Base-by-base conservation (phyloP, 2,797 vertebrate genomes). In the Naso thynnoides region DNA sequence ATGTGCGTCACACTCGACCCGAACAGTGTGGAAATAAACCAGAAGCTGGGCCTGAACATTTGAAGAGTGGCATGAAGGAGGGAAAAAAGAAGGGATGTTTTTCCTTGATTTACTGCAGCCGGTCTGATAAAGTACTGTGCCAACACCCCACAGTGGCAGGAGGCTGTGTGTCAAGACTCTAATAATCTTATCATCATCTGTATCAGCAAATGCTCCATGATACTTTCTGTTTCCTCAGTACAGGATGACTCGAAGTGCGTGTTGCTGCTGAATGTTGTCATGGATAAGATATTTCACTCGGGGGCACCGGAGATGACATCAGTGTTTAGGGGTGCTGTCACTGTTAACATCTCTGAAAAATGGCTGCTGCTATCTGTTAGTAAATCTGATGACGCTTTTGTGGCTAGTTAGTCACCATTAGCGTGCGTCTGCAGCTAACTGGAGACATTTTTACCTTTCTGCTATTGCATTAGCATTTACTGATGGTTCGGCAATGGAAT, bases 1-100 rank as follows among this genome's bases (percentile, higher is more conserved):
- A 90, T 58, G 78, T 92, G 89, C 88, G 82, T 91, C 91, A 94
- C 81, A 79, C 79, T 82, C 69, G 48, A 84, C 80, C 69, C 68
- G n/a, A 76, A 78, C 72, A 47, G 70, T 42, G 62, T 87, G 87
- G 87, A 92, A 88, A 89, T 78, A 88, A 91, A 91, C 69, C 78
- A 90, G 77, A 80, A 81, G 79, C 70, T 61, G 42, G 54, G 15
- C 49, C 62, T 36, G 57, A 68, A 58, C 29, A 65, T 64, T 68
- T 24, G 63, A 63, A 59, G 49, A 36, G 48, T 54, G 45, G 73
- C 65, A 77, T 18, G 54, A 64, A 54, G 74, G 49, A 58, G 26
- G 58, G 59, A 82, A 62, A 42, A 73, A 58, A 66, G 53, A 10
- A 63, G 29, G 69, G 52, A 58, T 29, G 41, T 36, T 45, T 81